Conservation (phyloP, 2,888 invertebrate species). For the Perithous albicinctus region DNA sequence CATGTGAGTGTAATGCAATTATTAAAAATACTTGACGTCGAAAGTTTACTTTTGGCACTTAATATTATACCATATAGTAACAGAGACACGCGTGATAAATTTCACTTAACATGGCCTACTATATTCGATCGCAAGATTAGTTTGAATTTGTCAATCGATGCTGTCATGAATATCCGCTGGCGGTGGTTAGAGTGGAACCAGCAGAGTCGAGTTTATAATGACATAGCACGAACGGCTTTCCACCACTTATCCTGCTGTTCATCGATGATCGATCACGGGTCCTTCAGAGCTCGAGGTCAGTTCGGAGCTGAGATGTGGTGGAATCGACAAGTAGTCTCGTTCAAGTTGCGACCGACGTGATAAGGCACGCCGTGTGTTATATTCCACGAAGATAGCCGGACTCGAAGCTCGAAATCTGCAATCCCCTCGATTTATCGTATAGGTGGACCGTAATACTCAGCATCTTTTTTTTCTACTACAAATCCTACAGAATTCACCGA, state of each 20-base stretch:
- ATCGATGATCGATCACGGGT: slow-evolving; percentile 62
- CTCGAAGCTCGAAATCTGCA: slow-evolving; percentile 24
- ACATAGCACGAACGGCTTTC: slow-evolving; percentile 55
- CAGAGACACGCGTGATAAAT: background rate
- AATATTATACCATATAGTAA: background rate
- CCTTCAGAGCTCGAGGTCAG: slow-evolving; percentile 66
- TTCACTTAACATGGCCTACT: background rate
- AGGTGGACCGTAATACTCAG: background rate
- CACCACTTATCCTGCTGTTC: slow-evolving; percentile 46
- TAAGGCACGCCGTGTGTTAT: slow-evolving; percentile 63
- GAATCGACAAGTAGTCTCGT: slow-evolving; percentile 54
- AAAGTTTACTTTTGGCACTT: no score
- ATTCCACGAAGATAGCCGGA: slow-evolving; percentile 48
- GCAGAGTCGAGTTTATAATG: slow-evolving; percentile 59
- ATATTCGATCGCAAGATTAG: slow-evolving; percentile 6
- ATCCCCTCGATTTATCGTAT: slow-evolving; percentile 4
- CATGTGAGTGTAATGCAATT: background rate
- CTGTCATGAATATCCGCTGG: slow-evolving; percentile 55
- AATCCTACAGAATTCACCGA: background rate
- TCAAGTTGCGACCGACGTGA: slow-evolving; percentile 47
- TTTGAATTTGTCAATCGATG: slow-evolving; percentile 40
- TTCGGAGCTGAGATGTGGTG: slow-evolving; percentile 61
- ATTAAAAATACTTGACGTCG: no score
- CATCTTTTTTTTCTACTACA: background rate
- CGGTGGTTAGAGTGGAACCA: slow-evolving; percentile 2